Conservation (phyloP, 2,888 invertebrate species). For the Platerodrilus igneus region DNA sequence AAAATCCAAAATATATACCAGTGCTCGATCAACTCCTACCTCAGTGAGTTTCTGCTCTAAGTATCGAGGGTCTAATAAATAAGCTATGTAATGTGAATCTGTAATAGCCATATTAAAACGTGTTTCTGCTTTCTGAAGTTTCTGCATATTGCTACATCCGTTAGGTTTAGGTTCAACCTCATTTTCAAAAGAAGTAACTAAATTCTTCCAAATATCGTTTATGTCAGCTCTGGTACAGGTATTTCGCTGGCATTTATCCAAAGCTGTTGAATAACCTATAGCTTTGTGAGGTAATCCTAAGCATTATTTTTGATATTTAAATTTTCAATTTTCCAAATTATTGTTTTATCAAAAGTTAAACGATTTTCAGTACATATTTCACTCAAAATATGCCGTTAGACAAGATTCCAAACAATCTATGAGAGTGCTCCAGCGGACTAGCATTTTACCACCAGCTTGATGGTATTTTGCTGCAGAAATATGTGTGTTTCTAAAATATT, state of each 20-base stretch:
- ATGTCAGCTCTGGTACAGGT: constrained; percentile 6
- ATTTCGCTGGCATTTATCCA: constrained; percentile 5
- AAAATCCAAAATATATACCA: too few relatives aligned
- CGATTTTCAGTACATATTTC: constrained; percentile 11
- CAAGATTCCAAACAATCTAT: constrained; percentile 10
- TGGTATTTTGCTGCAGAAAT: constrained; percentile 17
- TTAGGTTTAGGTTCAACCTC: constrained; percentile 3
- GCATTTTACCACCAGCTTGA: constrained; percentile 16
- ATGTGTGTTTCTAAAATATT: constrained; percentile 20
- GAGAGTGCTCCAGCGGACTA: constrained; percentile 21
- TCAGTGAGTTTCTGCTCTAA: too few relatives aligned
- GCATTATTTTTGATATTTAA: constrained; percentile 1
- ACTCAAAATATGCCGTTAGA: constrained; percentile 7
- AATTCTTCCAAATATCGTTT: constrained; percentile 5
- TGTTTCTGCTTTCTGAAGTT: too few relatives aligned
- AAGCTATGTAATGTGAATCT: constrained; percentile 4
- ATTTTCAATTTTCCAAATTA: constrained; percentile 4
- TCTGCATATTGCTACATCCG: not conserved
- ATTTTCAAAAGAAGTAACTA: constrained; percentile 3
- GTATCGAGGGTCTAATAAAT: constrained; percentile 8
- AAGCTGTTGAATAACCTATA: constrained; percentile 6
- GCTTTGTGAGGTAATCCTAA: constrained; percentile 6
- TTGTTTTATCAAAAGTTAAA: too few relatives aligned
- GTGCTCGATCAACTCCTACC: too few relatives aligned
- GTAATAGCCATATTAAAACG: constrained; percentile 10